Evolutionary conservation across 2,888 invertebrate species (phyloP), one percentile per base, ranked within the genome.

Genomic region (Hypomecis punctinalis): DNA sequence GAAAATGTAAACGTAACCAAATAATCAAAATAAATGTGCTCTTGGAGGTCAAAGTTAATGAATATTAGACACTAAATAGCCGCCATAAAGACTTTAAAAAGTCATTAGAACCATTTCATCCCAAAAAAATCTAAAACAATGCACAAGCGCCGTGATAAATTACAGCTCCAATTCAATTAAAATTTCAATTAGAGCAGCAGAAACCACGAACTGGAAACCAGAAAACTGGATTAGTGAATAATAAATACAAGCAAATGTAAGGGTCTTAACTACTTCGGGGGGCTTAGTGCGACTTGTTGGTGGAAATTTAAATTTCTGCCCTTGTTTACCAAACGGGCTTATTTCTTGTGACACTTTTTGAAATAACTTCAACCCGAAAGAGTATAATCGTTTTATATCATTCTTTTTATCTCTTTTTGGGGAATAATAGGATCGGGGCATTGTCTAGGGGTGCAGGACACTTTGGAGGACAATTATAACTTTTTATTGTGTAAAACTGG

Each of bases 151-250:
- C 54, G 62, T 70, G 66, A 73, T 70, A 73, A 76, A 74, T 72
- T 69, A 58, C 69, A 61, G 58, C 57, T 65, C 68, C 61, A 66
- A 72, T 71, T 71, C 71, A 61, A 73, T 75, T 76, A 76, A 75
- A 73, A 71, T 74, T 76, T 75, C 71, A 72, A 74, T 74, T 70
- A 73, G 59, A 69, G 71, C 68, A 68, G 70, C 70, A 70, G 68
- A 72, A 73, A 73, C 69, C 68, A 67, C 67, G 52, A 74, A 72
- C 65, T 70, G 69, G 66, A 67, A 68, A 67, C 65, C 66, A 66
- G 69, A 69, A 68, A 76, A 75, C 71, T 75, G 71, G 72, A 75
- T 77, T 75, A 75, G 73, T 76, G 73, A 78, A 75, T 76, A 78
- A 76, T 76, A 77, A 76, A 76, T 76, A 72, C 72, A 69, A 75